Evolutionary conservation across 1,140 invertebrate genomes (phyloP), one percentile per base, ranked within the genome.

Genomic region (Oedothorax gibbosus): DNA sequence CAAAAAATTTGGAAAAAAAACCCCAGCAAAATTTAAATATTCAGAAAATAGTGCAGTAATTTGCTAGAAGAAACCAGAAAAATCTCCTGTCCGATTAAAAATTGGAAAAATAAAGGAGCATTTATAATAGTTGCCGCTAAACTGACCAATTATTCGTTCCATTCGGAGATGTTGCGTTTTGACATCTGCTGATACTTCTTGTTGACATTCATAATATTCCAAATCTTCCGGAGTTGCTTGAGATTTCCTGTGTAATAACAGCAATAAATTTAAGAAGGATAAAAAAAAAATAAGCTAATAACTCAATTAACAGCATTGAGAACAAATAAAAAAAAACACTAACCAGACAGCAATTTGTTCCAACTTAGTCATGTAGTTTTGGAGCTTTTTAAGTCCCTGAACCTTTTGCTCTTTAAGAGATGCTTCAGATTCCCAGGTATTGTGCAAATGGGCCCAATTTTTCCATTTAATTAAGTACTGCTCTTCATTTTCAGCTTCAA

Each of bases 391-490:
- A 78, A 99, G 89, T 7, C 98, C 98, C 91, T 99, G 99, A 6
- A 96, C 94, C 91, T 98, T 98, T 92, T 97, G 96, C 86, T 95
- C 94, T 88, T 94, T 93, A 14, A 99, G 91, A 15, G 95, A 95
- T 71, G 93, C 92, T 88, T 97, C 95, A 0, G 96, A 97, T 90
- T 99, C 98, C 98, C 98, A 99, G 9, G 98, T 99, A 89, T 99
- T 99, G 90, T 99, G 98, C 72, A 99, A 96, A 89, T 99, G 96
- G n/a, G 98, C 97, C 97, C 97, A 99, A 50, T 95, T 95, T 90
- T 98, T 98, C 98, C 98, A 99, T 92, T 99, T 99, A 77, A 99
- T 98, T 85, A 98, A 92, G 91, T 95, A 99, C 91, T 99, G 98
- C 72, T 92, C 90, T 93, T 99, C 97, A 56, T 92, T 93, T 86